phyloP scores from a whole-genome alignment of 1,140 invertebrate genomes.

The Sinonovacula constricta region DNA sequence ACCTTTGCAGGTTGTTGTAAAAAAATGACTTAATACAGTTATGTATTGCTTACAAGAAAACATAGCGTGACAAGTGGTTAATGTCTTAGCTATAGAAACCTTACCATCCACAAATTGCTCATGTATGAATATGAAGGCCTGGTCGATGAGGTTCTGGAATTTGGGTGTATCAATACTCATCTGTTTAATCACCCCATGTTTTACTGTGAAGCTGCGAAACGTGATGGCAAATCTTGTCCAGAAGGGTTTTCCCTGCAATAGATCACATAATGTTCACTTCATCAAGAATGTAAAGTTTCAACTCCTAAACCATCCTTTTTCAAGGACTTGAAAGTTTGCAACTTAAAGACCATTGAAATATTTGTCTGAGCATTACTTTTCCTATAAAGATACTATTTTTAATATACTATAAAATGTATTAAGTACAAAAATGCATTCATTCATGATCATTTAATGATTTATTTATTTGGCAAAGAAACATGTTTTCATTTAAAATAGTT shows the following conservation, averaged over 20 bases:
- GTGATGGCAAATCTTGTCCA: constrained; percentile 65
- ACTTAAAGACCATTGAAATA: no score
- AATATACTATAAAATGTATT: background rate
- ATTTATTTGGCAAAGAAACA: background rate
- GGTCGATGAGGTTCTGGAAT: constrained; percentile 59
- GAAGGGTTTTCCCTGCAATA: constrained; percentile 64
- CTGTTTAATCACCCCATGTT: constrained; percentile 65
- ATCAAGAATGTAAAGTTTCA: background rate
- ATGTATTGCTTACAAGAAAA: no score
- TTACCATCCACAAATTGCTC: constrained; percentile 67
- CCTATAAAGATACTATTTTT: background rate
- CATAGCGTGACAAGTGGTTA: no score
- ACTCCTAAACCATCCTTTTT: background rate
- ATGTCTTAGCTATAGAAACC: no score
- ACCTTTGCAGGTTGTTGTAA: no score
- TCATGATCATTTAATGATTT: background rate
- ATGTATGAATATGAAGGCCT: constrained; percentile 64
- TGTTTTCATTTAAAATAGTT: background rate
- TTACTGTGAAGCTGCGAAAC: constrained; percentile 65
- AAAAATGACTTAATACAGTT: no score
- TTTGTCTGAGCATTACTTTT: no score
- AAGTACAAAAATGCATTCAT: background rate
- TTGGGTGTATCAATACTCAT: constrained; percentile 60
- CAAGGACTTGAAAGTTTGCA: no score
- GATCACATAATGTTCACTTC: background rate